Conservation (phyloP, 2,888 invertebrate species). For the Drosophila austrosaltans region DNA sequence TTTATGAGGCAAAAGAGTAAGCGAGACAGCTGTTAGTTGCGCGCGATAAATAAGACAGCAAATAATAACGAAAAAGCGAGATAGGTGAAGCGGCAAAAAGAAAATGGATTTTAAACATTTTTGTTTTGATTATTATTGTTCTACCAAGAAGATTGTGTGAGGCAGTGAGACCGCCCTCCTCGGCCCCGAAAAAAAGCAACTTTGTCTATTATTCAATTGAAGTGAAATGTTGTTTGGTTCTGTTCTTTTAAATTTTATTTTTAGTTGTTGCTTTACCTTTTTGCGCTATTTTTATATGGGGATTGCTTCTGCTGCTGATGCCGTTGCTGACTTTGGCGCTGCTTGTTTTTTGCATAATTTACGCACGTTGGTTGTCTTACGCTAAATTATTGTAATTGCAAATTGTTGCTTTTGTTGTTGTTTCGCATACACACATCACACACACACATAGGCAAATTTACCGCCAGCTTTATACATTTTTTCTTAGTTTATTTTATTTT, state of each 20-base stretch:
- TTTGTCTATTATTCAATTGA: constrained; percentile 68
- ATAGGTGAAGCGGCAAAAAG: constrained; percentile 58
- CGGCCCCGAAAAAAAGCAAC: constrained; percentile 46
- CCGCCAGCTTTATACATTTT: constrained; percentile 61
- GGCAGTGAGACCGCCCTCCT: constrained; percentile 36
- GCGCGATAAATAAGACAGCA: constrained; percentile 54
- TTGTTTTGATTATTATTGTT: constrained; percentile 80
- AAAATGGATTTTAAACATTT: constrained; percentile 80
- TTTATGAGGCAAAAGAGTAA: constrained; percentile 56
- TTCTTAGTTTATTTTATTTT: constrained; percentile 39
- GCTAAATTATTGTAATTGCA: constrained; percentile 50
- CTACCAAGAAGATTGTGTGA: constrained; percentile 67
- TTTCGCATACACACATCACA: constrained; percentile 29
- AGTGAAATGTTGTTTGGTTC: constrained; percentile 61
- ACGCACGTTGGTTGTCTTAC: constrained; percentile 36
- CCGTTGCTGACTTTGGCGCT: constrained; percentile 50
- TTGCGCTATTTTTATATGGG: constrained; percentile 56
- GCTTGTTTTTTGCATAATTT: constrained; percentile 74
- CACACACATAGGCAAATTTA: constrained; percentile 56
- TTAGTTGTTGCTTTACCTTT: constrained; percentile 66
- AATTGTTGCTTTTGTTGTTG: constrained; percentile 36
- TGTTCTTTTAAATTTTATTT: constrained; percentile 49
- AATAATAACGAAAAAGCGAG: constrained; percentile 49
- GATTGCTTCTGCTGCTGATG: constrained; percentile 43
- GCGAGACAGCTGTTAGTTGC: constrained; percentile 64